Percentiles rank a stretch among this genome's conserved stretches.
These are phyloP conservation scores for Todus mexicanus DNA, from an alignment of 2,797 vertebrate species.

Conservation along the genomic window DNA sequence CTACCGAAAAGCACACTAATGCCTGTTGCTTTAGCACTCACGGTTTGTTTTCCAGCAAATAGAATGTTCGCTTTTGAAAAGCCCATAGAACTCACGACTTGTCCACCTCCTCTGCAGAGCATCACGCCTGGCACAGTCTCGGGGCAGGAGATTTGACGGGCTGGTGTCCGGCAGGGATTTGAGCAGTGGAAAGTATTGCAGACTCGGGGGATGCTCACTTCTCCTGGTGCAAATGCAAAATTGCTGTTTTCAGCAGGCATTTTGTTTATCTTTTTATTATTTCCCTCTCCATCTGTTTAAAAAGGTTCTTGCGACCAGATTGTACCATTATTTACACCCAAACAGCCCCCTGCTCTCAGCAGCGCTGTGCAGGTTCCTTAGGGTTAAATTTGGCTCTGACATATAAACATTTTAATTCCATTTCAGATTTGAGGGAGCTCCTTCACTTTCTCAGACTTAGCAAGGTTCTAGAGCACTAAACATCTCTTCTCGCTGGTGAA, in stretches of 20 bases:
- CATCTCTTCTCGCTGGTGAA: neutral
- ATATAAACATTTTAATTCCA: too few species aligned
- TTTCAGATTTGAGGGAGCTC: neutral
- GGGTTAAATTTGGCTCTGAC: neutral
- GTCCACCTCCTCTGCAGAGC: neutral
- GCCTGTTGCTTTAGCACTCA: neutral
- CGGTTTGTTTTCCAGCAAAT: neutral
- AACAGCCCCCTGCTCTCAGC: neutral
- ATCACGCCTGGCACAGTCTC: accelerated
- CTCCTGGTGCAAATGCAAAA: neutral
- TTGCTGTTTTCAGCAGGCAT: neutral
- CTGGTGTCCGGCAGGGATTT: neutral
- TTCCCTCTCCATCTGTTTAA: neutral
- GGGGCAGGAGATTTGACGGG: too few species aligned
- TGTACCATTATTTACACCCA: accelerated
- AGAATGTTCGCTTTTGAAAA: neutral
- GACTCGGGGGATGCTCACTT: neutral
- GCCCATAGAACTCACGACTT: neutral
- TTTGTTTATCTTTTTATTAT: neutral
- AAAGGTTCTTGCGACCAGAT: neutral
- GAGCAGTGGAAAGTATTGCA: neutral
- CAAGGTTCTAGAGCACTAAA: neutral
- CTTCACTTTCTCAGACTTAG: neutral
- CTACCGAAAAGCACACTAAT: neutral
- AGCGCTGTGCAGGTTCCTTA: neutral